Evolutionary conservation across 2,113 vertebrate species (phyloP).

Genomic region (Eulemur rufifrons): DNA sequence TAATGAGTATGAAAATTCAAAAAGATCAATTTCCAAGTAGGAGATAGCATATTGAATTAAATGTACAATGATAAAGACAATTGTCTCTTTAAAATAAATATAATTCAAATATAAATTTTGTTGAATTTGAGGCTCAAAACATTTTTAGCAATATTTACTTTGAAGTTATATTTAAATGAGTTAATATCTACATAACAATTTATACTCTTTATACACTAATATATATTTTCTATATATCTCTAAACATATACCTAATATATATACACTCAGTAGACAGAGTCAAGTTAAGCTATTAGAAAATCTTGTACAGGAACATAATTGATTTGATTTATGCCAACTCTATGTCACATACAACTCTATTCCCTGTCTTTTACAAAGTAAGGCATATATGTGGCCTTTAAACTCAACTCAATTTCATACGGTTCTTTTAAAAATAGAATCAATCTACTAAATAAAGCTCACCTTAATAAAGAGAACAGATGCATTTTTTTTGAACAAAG

Average conservation of each 20-base stretch:
- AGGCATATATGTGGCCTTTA: background rate
- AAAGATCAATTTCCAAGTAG: conserved; percentile 47
- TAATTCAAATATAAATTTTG: conserved; percentile 7
- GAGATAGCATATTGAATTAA: conserved; percentile 15
- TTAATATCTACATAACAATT: conserved; percentile 19
- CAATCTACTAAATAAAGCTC: conserved; percentile 27
- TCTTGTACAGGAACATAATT: background rate
- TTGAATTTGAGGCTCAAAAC: conserved; percentile 5
- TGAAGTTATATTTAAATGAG: conserved; percentile 34
- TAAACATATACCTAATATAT: background rate
- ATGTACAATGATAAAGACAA: background rate
- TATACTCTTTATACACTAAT: background rate
- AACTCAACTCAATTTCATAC: conserved; percentile 35
- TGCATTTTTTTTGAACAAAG: conserved; percentile 35
- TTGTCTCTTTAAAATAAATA: conserved; percentile 29
- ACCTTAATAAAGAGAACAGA: conserved; percentile 44
- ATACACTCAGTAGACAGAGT: background rate
- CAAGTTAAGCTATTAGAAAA: conserved; percentile 26
- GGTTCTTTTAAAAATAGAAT: conserved; percentile 43
- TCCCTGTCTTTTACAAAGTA: conserved; percentile 15
- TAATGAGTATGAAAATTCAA: conserved; percentile 21
- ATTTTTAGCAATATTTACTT: conserved; percentile 43
- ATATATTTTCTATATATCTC: background rate
- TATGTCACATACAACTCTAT: background rate
- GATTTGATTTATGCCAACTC: conserved; percentile 17